phyloP scores from a whole-genome alignment of 1,140 invertebrate genomes.

The Acyrthosiphon pisum region DNA sequence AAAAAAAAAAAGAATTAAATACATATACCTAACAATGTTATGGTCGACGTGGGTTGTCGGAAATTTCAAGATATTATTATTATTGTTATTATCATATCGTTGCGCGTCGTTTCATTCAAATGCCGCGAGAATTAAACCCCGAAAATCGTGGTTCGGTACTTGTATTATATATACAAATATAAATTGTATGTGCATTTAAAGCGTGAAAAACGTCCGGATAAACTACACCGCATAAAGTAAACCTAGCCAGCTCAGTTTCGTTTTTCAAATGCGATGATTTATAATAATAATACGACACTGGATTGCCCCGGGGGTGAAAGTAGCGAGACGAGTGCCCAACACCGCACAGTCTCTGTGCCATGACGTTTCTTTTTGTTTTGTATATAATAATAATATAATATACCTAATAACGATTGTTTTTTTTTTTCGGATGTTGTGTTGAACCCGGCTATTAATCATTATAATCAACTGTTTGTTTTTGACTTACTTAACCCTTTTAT shows the following conservation, averaged over 20 bases:
- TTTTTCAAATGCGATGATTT: neutral
- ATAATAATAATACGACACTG: constrained; percentile 9
- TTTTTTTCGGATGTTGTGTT: neutral
- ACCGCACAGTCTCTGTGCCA: neutral
- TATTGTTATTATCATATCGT: neutral
- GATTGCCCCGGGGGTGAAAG: neutral
- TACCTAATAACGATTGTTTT: neutral
- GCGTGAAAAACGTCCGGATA: neutral
- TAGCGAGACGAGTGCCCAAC: neutral
- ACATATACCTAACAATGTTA: neutral
- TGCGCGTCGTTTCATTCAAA: neutral
- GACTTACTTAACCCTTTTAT: neutral
- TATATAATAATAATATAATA: neutral
- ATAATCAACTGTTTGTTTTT: neutral
- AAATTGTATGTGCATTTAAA: neutral
- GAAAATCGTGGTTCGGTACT: neutral
- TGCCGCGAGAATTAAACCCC: neutral
- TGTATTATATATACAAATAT: neutral
- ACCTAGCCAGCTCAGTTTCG: neutral
- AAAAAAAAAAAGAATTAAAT: neutral
- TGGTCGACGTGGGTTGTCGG: neutral
- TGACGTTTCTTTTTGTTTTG: neutral
- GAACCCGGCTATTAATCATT: neutral
- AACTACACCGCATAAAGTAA: neutral
- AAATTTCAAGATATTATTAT: neutral